phyloP scores from a whole-genome alignment of 37 sponge, comb jelly and placozoan genomes.

The Tethya wilhelma region DNA sequence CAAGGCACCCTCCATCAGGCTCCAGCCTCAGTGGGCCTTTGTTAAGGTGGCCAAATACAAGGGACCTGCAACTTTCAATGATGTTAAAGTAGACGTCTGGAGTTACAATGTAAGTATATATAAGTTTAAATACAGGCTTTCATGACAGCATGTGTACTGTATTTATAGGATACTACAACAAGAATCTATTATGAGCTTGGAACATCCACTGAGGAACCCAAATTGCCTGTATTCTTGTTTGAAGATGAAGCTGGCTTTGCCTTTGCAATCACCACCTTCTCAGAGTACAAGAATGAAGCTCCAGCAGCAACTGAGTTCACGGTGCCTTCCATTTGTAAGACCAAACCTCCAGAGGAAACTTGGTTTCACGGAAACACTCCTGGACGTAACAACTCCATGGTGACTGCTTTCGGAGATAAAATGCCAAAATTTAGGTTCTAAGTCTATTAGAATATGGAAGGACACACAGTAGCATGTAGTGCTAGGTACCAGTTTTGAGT shows the following conservation, averaged over 20 bases:
- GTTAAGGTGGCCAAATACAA: neutral
- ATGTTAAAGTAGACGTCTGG: neutral
- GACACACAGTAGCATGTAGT: too few relatives aligned
- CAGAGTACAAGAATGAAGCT: neutral
- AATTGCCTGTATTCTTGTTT: neutral
- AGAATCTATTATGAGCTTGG: neutral
- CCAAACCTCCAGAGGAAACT: neutral
- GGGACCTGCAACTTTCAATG: neutral
- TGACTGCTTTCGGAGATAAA: neutral
- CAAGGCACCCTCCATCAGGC: neutral
- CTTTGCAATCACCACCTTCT: neutral
- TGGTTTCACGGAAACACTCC: neutral
- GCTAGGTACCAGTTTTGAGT: too few relatives aligned
- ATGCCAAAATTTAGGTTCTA: too few relatives aligned
- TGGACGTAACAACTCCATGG: neutral
- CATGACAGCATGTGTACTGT: too few relatives aligned
- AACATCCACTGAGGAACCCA: neutral
- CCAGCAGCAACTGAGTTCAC: neutral
- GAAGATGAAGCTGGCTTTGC: neutral
- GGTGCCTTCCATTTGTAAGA: neutral
- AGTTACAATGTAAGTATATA: neutral
- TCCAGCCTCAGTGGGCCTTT: neutral
- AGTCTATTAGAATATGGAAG: too few relatives aligned
- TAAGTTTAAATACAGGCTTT: too few relatives aligned
- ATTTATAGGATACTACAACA: neutral